Conservation (phyloP, 2,888 invertebrate species). For the Norana najaformis region DNA sequence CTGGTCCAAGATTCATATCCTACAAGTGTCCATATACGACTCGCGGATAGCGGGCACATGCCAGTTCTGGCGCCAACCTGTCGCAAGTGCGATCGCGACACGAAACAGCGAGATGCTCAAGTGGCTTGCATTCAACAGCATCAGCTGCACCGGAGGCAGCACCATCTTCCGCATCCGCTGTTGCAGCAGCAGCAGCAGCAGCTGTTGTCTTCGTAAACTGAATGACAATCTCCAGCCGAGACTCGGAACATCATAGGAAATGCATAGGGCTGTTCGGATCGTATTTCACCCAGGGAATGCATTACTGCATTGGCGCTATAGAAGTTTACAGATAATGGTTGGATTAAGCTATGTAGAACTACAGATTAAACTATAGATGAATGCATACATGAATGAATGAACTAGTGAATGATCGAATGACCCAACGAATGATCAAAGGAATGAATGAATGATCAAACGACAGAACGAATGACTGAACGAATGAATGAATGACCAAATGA, state of each 20-base stretch:
- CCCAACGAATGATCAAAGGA: too few species aligned
- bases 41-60: not conserved
- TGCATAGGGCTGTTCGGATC: not conserved
- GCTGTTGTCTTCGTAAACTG: constrained; percentile 22
- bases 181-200: constrained; percentile 30
- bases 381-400: not conserved
- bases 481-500: too few species aligned
- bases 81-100: not conserved
- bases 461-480: too few species aligned
- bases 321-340: not conserved
- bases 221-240: not conserved
- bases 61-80: not conserved
- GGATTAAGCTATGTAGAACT: not conserved
- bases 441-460: too few species aligned
- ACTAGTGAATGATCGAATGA: too few species aligned
- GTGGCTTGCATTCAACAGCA: not conserved
- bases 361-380: not conserved
- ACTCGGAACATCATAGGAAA: not conserved
- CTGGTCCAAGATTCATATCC: not conserved
- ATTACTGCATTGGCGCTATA: not conserved
- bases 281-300: not conserved
- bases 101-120: not conserved
- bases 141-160: not conserved
- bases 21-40: not conserved
- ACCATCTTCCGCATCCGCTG: not conserved